These are phyloP conservation scores for Oreotragus oreotragus DNA, from an alignment of 2,113 vertebrate genomes.

Conservation along the genomic window DNA sequence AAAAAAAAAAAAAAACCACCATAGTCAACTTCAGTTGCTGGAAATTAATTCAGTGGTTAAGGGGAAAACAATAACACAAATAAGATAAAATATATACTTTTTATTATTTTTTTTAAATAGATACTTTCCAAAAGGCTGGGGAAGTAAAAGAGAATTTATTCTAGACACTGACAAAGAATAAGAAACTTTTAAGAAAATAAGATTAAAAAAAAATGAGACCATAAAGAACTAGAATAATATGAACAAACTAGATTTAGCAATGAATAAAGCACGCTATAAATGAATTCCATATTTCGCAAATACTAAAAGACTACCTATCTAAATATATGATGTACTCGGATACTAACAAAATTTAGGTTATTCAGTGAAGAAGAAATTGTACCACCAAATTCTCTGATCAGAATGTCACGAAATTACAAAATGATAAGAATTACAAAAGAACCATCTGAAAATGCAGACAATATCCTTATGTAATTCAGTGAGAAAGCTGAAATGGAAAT, in stretches of 20 bases:
- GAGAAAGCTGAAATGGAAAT: not conserved
- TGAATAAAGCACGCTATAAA: not conserved
- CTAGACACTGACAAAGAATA: not conserved
- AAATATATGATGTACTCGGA: not conserved
- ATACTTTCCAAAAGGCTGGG: not conserved
- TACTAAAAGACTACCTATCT: not conserved
- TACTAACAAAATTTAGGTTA: not conserved
- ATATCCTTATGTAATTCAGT: not conserved
- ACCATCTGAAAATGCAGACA: not conserved
- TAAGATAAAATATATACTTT: not conserved
- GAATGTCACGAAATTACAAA: not conserved
- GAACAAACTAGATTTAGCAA: not conserved
- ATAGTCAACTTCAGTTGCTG: not conserved
- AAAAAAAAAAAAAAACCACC: not conserved
- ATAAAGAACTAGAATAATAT: not conserved
- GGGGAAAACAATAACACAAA: not conserved
- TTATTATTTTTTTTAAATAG: not conserved
- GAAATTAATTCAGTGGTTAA: not conserved
- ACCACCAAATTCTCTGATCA: not conserved
- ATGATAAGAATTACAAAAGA: not conserved
- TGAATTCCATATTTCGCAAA: not conserved
- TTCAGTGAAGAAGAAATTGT: not conserved
- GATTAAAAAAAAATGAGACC: not conserved
- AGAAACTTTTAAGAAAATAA: not conserved
- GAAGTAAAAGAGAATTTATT: not conserved